Evolutionary conservation across 2,888 invertebrate genomes (phyloP).

Genomic region (Eupeodes latifasciatus): DNA sequence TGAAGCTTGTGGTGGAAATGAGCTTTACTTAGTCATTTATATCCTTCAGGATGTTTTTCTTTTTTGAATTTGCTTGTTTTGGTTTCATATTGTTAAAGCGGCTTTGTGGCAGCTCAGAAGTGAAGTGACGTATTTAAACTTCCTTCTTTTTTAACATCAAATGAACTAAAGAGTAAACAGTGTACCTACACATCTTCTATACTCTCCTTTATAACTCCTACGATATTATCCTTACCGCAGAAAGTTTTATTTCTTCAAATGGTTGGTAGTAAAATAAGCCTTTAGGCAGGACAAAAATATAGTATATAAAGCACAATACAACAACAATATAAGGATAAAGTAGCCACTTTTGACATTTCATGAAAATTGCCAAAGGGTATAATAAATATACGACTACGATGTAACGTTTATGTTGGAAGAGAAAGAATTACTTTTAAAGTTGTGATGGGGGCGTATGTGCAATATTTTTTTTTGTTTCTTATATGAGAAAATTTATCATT

Average conservation of each 20-base stretch:
- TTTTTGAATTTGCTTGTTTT: background rate
- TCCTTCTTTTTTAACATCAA: background rate
- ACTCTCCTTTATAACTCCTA: background rate
- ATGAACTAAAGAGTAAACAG: background rate
- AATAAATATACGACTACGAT: background rate
- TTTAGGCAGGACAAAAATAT: background rate
- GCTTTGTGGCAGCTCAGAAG: background rate
- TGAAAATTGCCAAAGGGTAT: slow-evolving; percentile 21
- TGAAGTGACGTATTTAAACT: background rate
- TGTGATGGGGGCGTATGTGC: background rate
- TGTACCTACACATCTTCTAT: background rate
- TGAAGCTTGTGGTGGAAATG: slow-evolving; percentile 5
- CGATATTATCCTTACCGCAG: slow-evolving; percentile 18
- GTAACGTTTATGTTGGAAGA: background rate
- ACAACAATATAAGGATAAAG: slow-evolving; percentile 24
- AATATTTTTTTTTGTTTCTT: background rate
- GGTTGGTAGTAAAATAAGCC: slow-evolving; percentile 9
- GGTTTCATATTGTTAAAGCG: background rate
- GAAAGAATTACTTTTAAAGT: background rate
- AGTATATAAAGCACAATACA: no score
- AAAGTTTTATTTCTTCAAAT: background rate
- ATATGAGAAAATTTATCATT: background rate
- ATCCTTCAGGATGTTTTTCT: slow-evolving; percentile 12
- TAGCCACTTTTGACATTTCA: slow-evolving; percentile 36
- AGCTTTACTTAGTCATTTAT: slow-evolving; percentile 25